Evolutionary conservation across 2,113 vertebrate genomes (phyloP).

Genomic region (Vulpes vulpes): DNA sequence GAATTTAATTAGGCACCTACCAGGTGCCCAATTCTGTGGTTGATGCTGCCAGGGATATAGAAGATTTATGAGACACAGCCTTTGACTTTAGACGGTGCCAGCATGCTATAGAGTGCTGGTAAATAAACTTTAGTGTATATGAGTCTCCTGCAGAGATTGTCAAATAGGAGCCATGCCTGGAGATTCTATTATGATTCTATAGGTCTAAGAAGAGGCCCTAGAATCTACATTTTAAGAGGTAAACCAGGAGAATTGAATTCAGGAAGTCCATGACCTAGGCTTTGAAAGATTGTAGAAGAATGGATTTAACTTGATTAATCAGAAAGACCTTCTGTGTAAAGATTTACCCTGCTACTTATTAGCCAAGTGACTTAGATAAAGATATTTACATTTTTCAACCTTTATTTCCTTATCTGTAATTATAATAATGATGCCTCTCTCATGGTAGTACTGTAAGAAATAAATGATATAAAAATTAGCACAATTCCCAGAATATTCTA

Average conservation of each 20-base stretch:
- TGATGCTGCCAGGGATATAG: constrained; percentile 67
- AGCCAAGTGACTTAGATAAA: neutral
- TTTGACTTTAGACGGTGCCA: constrained; percentile 74
- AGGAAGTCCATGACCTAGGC: neutral
- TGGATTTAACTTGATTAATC: neutral
- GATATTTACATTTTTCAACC: neutral
- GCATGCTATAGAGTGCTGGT: constrained; percentile 55
- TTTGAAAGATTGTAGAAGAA: neutral
- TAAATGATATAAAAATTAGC: constrained; percentile 5
- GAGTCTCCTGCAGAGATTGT: constrained; percentile 51
- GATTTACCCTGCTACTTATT: neutral
- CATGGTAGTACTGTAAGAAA: neutral
- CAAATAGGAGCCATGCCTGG: constrained; percentile 1
- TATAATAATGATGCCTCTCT: neutral
- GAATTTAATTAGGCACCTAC: constrained; percentile 71
- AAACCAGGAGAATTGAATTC: neutral
- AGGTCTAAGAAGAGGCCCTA: neutral
- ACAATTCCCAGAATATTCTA: neutral
- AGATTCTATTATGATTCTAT: constrained; percentile 24
- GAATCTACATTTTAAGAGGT: constrained; percentile 1
- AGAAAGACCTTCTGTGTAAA: neutral
- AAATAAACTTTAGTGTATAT: constrained; percentile 44
- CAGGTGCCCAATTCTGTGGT: constrained; percentile 67
- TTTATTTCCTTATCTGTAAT: constrained; percentile 44
- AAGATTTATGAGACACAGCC: constrained; percentile 75